phyloP scores from a whole-genome alignment of 2,888 invertebrate species.

The Phengaris alcon region DNA sequence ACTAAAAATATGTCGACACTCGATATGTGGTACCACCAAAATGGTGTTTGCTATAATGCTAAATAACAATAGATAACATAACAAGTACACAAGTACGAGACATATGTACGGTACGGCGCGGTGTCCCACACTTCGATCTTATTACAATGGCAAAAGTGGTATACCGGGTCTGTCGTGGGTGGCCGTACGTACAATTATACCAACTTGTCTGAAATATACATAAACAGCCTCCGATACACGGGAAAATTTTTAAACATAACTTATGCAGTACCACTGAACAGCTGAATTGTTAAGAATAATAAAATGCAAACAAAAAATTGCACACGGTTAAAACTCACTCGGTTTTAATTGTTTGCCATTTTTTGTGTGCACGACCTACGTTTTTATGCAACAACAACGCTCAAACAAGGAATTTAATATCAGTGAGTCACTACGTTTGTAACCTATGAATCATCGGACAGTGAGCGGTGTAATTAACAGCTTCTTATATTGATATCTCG shows the following conservation, averaged over 20 bases:
- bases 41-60: too few relatives aligned
- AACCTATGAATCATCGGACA: conserved; percentile 9
- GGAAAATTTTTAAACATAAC: neutral
- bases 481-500: conserved; percentile 1
- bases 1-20: too few relatives aligned
- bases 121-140: too few relatives aligned
- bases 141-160: too few relatives aligned
- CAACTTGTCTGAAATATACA: too few relatives aligned
- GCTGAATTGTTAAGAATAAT: neutral
- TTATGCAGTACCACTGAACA: neutral
- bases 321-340: neutral
- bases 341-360: neutral
- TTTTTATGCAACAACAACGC: neutral
- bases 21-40: too few relatives aligned
- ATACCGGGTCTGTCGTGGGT: too few relatives aligned
- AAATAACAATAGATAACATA: too few relatives aligned
- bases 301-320: neutral
- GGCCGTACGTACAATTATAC: too few relatives aligned
- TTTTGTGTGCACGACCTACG: neutral
- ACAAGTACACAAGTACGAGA: too few relatives aligned
- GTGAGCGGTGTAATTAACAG: conserved; percentile 8
- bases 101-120: too few relatives aligned
- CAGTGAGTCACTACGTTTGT: conserved; percentile 4
- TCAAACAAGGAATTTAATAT: neutral
- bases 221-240: neutral